Evolutionary conservation across 2,797 vertebrate genomes (phyloP).

Genomic region (Xenopus petersii): DNA sequence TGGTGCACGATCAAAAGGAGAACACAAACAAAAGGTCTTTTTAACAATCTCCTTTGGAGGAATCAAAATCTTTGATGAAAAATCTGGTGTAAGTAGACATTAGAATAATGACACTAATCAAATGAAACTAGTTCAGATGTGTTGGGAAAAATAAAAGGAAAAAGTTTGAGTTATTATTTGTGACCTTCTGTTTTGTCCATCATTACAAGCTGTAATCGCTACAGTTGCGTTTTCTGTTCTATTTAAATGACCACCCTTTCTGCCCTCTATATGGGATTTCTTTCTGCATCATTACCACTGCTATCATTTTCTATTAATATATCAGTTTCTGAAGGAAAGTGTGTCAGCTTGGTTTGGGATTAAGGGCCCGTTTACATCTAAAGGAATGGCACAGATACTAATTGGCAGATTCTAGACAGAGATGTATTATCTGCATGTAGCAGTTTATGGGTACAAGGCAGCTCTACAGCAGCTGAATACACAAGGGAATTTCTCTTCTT

Average conservation of each 20-base stretch:
- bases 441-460: slow-evolving; percentile 17
- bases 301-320: too few species aligned
- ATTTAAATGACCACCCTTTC: background rate
- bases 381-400: slow-evolving; percentile 23
- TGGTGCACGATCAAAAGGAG: slow-evolving; percentile 91
- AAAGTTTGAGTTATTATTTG: too few species aligned
- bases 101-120: background rate
- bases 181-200: too few species aligned
- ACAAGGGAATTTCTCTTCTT: slow-evolving; percentile 41
- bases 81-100: slow-evolving; percentile 86
- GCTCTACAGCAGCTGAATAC: slow-evolving; percentile 38
- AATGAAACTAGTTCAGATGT: background rate
- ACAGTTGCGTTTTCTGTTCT: background rate
- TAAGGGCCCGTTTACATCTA: background rate
- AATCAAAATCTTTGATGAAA: slow-evolving; percentile 99
- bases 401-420: slow-evolving; percentile 24
- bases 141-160: background rate
- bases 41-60: slow-evolving; percentile 96
- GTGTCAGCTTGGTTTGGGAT: background rate
- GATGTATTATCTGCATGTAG: slow-evolving; percentile 11
- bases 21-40: slow-evolving; percentile 98
- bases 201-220: too few species aligned
- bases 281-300: too few species aligned
- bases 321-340: background rate
- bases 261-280: background rate